Evolutionary conservation across 2,113 vertebrate genomes (phyloP).

Genomic region (Rynchops niger): DNA sequence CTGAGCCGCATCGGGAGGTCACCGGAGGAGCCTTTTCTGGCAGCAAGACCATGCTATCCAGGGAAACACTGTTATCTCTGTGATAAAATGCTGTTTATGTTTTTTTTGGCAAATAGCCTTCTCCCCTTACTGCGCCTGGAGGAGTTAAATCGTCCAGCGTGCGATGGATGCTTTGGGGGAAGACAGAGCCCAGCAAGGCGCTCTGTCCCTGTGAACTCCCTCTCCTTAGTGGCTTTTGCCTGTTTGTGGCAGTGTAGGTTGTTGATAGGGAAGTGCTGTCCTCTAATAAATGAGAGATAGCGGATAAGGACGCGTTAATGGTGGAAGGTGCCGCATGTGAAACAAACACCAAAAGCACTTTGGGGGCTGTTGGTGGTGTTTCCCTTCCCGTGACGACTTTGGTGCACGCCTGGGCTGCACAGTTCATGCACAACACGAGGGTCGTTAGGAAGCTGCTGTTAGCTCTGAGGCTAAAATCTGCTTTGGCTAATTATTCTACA

Average conservation of each 20-base stretch:
- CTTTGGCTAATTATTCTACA: neutral
- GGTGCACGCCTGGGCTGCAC: neutral
- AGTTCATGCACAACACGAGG: neutral
- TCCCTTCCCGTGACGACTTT: neutral
- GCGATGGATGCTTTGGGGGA: neutral
- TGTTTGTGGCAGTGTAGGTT: rapidly evolving
- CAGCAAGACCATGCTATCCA: neutral
- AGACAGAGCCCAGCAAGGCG: neutral
- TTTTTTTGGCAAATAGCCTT: neutral
- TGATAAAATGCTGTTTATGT: neutral
- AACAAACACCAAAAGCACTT: neutral
- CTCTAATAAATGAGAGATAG: conserved; percentile 5
- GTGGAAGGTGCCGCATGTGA: neutral
- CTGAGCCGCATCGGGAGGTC: rapidly evolving
- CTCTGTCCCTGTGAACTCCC: neutral
- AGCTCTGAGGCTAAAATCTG: neutral
- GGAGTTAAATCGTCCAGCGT: neutral
- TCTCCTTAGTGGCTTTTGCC: neutral
- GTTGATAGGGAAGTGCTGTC: conserved; percentile 11
- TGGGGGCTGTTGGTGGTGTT: neutral
- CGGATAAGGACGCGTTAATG: neutral
- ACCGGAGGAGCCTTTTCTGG: neutral
- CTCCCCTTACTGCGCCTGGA: neutral
- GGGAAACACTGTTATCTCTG: neutral
- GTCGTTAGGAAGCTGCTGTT: neutral